phyloP scores from a whole-genome alignment of 1,140 invertebrate species.

The Drosophila parabipectinata region DNA sequence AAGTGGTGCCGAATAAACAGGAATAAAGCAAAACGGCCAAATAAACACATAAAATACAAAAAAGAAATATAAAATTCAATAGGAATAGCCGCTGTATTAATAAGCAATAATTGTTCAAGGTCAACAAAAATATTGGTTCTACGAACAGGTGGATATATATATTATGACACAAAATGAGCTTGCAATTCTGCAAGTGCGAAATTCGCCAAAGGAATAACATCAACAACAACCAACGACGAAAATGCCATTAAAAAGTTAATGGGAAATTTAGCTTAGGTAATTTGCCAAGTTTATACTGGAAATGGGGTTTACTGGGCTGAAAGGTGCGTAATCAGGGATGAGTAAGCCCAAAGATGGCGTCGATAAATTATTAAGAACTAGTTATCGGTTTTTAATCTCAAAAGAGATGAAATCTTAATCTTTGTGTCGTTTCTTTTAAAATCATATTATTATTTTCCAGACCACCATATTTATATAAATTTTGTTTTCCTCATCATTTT shows the following conservation, averaged over 20 bases:
- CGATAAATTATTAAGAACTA: not conserved
- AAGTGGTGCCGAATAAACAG: constrained; percentile 36
- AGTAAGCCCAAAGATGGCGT: constrained; percentile 1
- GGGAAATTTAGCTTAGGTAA: constrained; percentile 45
- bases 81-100: constrained; percentile 50
- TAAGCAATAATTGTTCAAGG: constrained; percentile 77
- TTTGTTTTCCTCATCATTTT: constrained; percentile 21
- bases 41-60: constrained; percentile 32
- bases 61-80: constrained; percentile 8
- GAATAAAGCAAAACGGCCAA: constrained; percentile 39
- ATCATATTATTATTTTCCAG: too few relatives aligned
- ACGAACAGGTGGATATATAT: constrained; percentile 4
- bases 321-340: constrained; percentile 25
- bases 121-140: constrained; percentile 42
- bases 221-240: constrained; percentile 16
- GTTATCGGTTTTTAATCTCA: not conserved
- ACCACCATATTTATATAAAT: not conserved
- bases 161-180: constrained; percentile 49
- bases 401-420: not conserved
- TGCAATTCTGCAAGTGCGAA: constrained; percentile 60
- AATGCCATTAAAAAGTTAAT: constrained; percentile 48
- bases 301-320: constrained; percentile 21
- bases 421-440: too few relatives aligned
- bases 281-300: constrained; percentile 29
- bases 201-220: constrained; percentile 19